Evolutionary conservation across 1,140 invertebrate genomes (phyloP).

Genomic region (Colletes gigas): DNA sequence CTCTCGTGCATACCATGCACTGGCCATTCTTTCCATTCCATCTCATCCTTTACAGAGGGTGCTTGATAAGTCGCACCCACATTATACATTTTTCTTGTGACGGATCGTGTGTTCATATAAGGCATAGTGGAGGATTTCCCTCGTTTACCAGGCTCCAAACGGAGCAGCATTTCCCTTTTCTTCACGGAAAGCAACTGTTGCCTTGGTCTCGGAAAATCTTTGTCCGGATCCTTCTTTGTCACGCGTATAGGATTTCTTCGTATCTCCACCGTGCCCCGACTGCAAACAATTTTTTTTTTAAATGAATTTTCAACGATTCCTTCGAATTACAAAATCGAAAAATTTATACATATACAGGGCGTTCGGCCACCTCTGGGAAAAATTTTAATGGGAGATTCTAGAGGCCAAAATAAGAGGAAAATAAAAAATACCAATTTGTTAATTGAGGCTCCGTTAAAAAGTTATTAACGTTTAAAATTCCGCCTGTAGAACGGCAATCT

Average conservation of each 20-base stretch:
- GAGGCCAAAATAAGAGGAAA: too few species aligned
- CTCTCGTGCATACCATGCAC: conserved; percentile 77
- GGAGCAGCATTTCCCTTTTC: conserved; percentile 44
- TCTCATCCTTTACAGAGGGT: conserved; percentile 63
- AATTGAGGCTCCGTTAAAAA: too few species aligned
- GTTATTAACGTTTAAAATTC: too few species aligned
- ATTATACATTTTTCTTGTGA: conserved; percentile 72
- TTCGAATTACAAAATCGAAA: too few species aligned
- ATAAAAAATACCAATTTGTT: too few species aligned
- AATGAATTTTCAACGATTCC: too few species aligned
- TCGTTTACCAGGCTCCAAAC: conserved; percentile 45
- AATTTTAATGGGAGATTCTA: too few species aligned
- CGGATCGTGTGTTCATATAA: conserved; percentile 76
- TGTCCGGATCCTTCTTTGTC: conserved; percentile 57
- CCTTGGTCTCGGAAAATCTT: conserved; percentile 56
- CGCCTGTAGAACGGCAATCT: too few species aligned
- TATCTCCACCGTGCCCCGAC: conserved; percentile 55
- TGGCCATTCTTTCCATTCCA: conserved; percentile 73
- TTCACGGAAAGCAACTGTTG: conserved; percentile 65
- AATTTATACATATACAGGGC: too few species aligned
- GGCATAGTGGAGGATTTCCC: conserved; percentile 57
- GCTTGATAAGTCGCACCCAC: conserved; percentile 75
- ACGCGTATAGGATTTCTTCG: conserved; percentile 61
- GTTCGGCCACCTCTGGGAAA: too few species aligned
- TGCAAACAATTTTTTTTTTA: conserved; percentile 24